These are phyloP conservation scores for Lithobius niger DNA, from an alignment of 1,140 invertebrate genomes.

Conservation along the genomic window DNA sequence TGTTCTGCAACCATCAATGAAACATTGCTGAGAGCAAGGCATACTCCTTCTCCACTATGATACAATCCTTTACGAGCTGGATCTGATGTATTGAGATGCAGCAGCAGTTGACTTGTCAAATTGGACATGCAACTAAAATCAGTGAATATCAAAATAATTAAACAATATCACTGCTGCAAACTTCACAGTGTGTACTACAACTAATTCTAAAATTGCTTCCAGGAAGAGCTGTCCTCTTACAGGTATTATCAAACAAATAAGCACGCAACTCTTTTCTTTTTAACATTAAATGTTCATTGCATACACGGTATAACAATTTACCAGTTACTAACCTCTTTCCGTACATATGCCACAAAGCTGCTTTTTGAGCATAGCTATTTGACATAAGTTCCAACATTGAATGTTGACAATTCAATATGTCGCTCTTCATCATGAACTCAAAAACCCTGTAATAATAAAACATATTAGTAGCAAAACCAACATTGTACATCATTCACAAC, in stretches of 20 bases:
- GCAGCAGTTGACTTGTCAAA: constrained; percentile 57
- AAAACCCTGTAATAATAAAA: constrained; percentile 33
- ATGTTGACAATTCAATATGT: constrained; percentile 69
- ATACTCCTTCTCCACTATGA: constrained; percentile 51
- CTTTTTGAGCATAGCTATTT: constrained; percentile 59
- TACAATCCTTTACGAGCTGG: constrained; percentile 36
- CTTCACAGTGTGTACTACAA: neutral
- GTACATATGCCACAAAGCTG: constrained; percentile 71
- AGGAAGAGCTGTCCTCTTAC: too few species aligned
- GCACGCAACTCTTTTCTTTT: too few species aligned
- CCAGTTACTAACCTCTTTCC: constrained; percentile 52
- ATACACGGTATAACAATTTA: neutral
- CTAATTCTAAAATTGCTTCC: neutral
- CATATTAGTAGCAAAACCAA: constrained; percentile 5
- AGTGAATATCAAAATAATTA: neutral
- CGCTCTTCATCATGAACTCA: constrained; percentile 65
- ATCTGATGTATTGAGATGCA: constrained; percentile 53
- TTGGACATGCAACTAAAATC: constrained; percentile 44
- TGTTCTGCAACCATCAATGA: constrained; percentile 46
- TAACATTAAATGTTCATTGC: neutral
- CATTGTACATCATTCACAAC: neutral
- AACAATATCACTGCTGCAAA: neutral
- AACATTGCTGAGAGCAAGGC: constrained; percentile 54
- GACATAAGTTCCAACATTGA: constrained; percentile 65
- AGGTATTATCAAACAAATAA: too few species aligned